Conservation (phyloP, 2,797 vertebrate species). For the Nasua narica region DNA sequence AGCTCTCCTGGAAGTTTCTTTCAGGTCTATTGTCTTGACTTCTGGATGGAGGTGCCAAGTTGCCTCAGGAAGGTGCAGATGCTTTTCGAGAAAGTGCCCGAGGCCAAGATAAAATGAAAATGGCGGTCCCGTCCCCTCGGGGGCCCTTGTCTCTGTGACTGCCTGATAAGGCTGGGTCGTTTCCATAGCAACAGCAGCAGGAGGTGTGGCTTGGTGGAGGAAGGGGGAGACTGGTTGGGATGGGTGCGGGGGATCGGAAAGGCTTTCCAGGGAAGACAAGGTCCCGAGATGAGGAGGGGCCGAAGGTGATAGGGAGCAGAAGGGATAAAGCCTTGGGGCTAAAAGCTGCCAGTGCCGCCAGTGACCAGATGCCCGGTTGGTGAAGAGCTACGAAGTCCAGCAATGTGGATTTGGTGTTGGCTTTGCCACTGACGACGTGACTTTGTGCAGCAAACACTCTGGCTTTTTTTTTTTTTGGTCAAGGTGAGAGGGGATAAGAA, state of each 20-base stretch:
- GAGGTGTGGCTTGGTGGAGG: background rate
- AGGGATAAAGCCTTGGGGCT: background rate
- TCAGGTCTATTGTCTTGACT: constrained; percentile 32
- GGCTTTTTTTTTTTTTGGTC: background rate
- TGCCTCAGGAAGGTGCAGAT: background rate
- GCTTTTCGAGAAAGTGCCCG: constrained; percentile 10
- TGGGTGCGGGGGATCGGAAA: background rate
- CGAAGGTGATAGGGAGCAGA: background rate
- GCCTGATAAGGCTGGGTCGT: background rate
- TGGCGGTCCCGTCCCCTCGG: background rate
- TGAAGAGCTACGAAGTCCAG: background rate
- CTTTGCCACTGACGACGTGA: background rate
- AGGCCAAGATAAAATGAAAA: constrained; percentile 21
- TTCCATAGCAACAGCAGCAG: background rate
- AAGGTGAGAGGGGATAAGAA: background rate
- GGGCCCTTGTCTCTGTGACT: background rate
- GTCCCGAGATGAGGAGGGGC: no score
- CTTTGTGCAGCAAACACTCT: background rate
- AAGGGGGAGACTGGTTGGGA: background rate
- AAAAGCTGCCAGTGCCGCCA: no score
- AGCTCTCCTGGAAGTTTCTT: constrained; percentile 50
- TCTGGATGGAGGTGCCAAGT: constrained; percentile 36
- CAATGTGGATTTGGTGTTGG: background rate
- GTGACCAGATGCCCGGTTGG: background rate
- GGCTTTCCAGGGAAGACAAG: background rate